These are phyloP conservation scores for Drosophila aldrichi DNA, from an alignment of 2,888 invertebrate species.

Conservation along the genomic window DNA sequence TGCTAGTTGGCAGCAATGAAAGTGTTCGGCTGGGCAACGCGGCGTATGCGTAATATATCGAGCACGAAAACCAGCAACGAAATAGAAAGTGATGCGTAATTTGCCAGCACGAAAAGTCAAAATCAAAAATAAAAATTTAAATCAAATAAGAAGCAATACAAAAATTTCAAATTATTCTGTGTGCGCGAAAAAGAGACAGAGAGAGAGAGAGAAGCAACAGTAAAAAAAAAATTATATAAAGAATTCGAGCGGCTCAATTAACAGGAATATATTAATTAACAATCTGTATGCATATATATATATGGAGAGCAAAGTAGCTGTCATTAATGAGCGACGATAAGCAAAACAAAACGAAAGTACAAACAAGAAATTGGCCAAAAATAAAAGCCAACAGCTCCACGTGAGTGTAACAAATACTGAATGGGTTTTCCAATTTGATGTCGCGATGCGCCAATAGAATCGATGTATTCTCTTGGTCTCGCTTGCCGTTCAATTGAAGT, in stretches of 20 bases:
- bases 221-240: constrained; percentile 3
- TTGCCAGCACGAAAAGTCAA: constrained; percentile 51
- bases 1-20: constrained; percentile 22
- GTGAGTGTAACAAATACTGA: constrained; percentile 36
- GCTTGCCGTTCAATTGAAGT: constrained; percentile 18
- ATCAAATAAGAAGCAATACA: constrained; percentile 31
- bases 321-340: constrained; percentile 30
- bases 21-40: constrained; percentile 42
- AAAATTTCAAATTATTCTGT: constrained; percentile 29
- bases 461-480: neutral
- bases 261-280: constrained; percentile 49
- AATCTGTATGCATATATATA: constrained; percentile 2
- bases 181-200: constrained; percentile 9
- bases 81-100: constrained; percentile 78
- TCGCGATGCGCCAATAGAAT: neutral
- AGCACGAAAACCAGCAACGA: constrained; percentile 62
- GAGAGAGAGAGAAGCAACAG: constrained; percentile 12
- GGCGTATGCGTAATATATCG: constrained; percentile 73
- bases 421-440: constrained; percentile 1
- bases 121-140: constrained; percentile 14
- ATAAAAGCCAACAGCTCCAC: constrained; percentile 18
- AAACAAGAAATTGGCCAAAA: constrained; percentile 45
- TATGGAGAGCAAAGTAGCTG: constrained; percentile 22
- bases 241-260: constrained; percentile 43
- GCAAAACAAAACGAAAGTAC: constrained; percentile 50